These are phyloP conservation scores for Noctua fimbriata DNA, from an alignment of 2,888 invertebrate genomes.

Conservation along the genomic window DNA sequence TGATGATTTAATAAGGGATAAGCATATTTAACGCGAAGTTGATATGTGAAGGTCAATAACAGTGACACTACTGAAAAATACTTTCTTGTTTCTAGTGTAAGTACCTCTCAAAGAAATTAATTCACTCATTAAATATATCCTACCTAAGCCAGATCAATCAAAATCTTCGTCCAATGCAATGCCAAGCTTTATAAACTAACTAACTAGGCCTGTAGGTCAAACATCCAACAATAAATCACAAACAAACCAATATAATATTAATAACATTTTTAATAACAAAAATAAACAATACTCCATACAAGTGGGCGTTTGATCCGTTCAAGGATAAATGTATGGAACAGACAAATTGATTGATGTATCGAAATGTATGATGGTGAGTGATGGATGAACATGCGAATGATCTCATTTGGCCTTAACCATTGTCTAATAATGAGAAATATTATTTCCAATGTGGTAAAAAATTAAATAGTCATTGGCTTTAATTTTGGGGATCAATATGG, in stretches of 20 bases:
- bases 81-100: no score
- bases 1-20: no score
- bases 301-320: constrained; percentile 62
- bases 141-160: background rate
- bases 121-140: background rate
- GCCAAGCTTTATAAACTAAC: constrained; percentile 2
- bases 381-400: constrained; percentile 73
- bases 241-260: constrained; percentile 50
- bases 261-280: constrained; percentile 60
- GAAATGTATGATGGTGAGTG: constrained; percentile 81
- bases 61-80: no score
- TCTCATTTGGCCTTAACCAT: constrained; percentile 85
- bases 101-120: background rate
- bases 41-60: no score
- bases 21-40: no score
- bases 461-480: constrained; percentile 18
- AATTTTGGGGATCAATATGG: constrained; percentile 33
- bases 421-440: constrained; percentile 72
- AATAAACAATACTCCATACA: constrained; percentile 51
- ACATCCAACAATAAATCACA: constrained; percentile 45
- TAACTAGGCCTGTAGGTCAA: constrained; percentile 44
- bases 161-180: background rate
- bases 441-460: constrained; percentile 61
- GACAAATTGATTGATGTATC: constrained; percentile 84
- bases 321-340: constrained; percentile 55